Base-by-base conservation (phyloP, 2,797 vertebrate genomes). In the Melanotaenia nigrans region DNA sequence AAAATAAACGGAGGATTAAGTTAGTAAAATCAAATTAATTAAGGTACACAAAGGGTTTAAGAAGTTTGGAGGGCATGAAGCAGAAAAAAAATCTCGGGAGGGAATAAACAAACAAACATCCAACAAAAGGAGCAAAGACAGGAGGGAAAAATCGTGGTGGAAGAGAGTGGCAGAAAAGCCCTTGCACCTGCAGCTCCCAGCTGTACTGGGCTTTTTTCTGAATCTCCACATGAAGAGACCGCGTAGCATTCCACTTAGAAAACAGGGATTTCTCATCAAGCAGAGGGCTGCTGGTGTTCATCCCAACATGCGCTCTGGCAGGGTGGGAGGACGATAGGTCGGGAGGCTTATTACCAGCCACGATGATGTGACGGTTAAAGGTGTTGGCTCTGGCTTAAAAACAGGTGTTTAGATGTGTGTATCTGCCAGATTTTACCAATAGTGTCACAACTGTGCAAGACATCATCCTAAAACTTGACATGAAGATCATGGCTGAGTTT, bases 181-280 rank as follows among this genome's bases (percentile, higher is more conserved):
- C 59, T 55, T 78, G 85, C 86, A 91, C 77, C 84, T 90, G 90
- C 80, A 86, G 75, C 84, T 89, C 79, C 79, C 83, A 90, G 90
- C 87, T 32, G 64, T 35, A 33, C 30, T 33, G 32, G 32, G 32
- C 75, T 87, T 91, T 86, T 86, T 87, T 92, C 85, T 84, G 86
- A 90, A 90, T 89, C 90, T 87, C 76, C 86, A 84, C 73, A 78
- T 63, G 66, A 70, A 81, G 81, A 86, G 68, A 67, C 86, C 83
- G 87, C 86, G 87, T 78, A 84, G 81, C 40, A 78, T 81, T 92
- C 89, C 77, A 89, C 91, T 92, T 88, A 77, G 77, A 89, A 92
- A 90, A 87, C 85, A 71, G 82, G 87, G 84, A 91, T 92, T 92
- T 91, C 91, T 90, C 58, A 74, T 71, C 61, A 61, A 68, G 65